A percentile compares a stretch with the other conserved stretches of the same genome.
phyloP scores from a whole-genome alignment of 2,113 vertebrate species.

The Podarcis raffonei region DNA sequence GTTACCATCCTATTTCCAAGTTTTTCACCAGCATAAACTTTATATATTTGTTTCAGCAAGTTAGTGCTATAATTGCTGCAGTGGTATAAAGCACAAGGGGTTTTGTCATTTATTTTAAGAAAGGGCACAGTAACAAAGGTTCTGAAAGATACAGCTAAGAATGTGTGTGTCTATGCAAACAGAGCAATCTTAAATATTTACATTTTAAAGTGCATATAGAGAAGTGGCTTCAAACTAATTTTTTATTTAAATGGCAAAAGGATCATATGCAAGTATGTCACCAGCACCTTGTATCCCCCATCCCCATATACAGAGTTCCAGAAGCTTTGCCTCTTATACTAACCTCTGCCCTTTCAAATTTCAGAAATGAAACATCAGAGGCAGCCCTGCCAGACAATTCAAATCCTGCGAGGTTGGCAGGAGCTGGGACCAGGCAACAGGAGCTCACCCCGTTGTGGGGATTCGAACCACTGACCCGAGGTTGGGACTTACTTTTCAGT shows the following conservation, averaged over 20 bases:
- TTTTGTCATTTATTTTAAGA: background rate
- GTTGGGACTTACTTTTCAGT: too few species aligned
- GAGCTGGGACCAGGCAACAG: too few species aligned
- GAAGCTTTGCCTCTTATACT: background rate
- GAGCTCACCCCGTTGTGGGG: too few species aligned
- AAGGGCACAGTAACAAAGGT: background rate
- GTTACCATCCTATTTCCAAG: background rate
- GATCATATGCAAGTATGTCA: background rate
- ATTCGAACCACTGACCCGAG: too few species aligned
- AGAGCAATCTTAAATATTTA: background rate
- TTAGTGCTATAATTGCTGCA: background rate
- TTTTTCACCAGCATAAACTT: background rate
- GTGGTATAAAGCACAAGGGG: background rate
- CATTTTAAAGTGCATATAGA: slow-evolving; percentile 17
- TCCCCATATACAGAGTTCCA: too few species aligned
- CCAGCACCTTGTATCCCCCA: background rate
- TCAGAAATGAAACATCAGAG: background rate
- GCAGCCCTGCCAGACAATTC: background rate
- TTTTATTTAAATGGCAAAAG: background rate
- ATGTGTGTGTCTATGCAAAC: background rate
- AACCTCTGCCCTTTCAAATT: background rate
- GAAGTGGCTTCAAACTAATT: background rate
- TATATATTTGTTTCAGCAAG: background rate
- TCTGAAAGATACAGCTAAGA: background rate
- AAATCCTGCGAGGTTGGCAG: too few species aligned